Percentiles rank a stretch among this genome's conserved stretches.
These are phyloP conservation scores for Drosophila mayaguana DNA, from an alignment of 2,888 invertebrate genomes.

Conservation along the genomic window DNA sequence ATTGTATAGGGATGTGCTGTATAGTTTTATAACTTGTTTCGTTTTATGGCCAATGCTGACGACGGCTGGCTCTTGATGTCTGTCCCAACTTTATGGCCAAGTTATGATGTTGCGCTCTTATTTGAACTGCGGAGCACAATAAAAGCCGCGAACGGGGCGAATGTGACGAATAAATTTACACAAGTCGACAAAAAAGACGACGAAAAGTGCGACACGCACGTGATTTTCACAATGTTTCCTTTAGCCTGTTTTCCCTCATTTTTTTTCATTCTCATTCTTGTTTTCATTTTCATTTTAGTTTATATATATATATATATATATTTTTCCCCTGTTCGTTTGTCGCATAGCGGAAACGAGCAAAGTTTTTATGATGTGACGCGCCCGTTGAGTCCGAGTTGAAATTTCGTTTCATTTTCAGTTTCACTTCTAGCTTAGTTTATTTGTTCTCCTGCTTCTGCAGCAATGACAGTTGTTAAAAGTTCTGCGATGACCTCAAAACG, in stretches of 20 bases:
- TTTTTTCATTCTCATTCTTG: slow-evolving; percentile 38
- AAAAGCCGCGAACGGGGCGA: slow-evolving; percentile 49
- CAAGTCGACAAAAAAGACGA: slow-evolving; percentile 47
- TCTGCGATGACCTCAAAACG: neutral
- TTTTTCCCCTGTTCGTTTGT: slow-evolving; percentile 3
- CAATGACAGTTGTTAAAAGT: neutral
- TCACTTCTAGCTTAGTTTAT: slow-evolving; percentile 44
- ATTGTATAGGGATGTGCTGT: neutral
- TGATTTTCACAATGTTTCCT: slow-evolving; percentile 70
- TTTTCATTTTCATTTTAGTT: slow-evolving; percentile 12
- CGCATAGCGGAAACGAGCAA: slow-evolving; percentile 56
- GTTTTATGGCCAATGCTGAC: slow-evolving; percentile 33
- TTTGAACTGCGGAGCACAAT: slow-evolving; percentile 34
- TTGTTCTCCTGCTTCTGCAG: neutral
- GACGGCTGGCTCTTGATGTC: slow-evolving; percentile 26
- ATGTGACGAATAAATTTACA: slow-evolving; percentile 69
- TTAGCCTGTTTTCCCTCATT: slow-evolving; percentile 10
- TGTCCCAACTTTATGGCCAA: slow-evolving; percentile 50
- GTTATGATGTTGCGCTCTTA: slow-evolving; percentile 29
- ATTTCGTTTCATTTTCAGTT: slow-evolving; percentile 59
- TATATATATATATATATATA: too few species aligned
- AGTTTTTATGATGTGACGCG: slow-evolving; percentile 64
- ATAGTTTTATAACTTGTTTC: slow-evolving; percentile 20
- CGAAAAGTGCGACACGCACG: slow-evolving; percentile 68
- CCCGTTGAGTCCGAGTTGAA: slow-evolving; percentile 19